phyloP scores from a whole-genome alignment of 2,113 vertebrate species.

The Otocyon megalotis region DNA sequence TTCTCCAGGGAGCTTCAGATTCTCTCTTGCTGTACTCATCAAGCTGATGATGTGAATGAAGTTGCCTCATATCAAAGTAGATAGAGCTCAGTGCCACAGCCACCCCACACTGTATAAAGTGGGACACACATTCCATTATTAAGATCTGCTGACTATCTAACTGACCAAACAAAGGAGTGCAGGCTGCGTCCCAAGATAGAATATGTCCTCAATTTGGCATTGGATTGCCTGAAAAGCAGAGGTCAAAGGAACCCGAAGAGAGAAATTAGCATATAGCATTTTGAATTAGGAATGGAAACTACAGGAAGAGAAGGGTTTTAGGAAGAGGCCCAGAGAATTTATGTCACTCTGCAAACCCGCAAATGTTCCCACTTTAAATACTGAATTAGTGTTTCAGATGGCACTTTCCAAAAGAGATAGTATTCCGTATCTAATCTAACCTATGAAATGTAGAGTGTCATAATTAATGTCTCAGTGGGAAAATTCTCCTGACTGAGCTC shows the following conservation, averaged over 20 bases:
- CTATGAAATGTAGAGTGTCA: not conserved
- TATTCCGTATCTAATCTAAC: not conserved
- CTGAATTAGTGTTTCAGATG: not conserved
- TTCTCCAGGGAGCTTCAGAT: not conserved
- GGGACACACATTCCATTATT: fast-evolving
- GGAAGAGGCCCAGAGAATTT: not conserved
- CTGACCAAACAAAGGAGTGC: not conserved
- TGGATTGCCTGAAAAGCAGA: not conserved
- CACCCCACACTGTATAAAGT: too few relatives aligned
- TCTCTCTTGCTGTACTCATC: not conserved
- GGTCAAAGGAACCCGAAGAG: not conserved
- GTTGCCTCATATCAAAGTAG: not conserved
- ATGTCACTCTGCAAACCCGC: not conserved
- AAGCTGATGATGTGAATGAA: not conserved
- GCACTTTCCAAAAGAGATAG: not conserved
- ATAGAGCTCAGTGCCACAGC: not conserved
- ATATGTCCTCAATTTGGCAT: not conserved
- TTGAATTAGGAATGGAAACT: not conserved
- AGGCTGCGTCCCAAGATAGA: not conserved
- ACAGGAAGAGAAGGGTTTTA: not conserved
- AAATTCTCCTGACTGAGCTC: not conserved
- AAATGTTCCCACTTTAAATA: not conserved
- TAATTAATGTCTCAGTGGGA: not conserved
- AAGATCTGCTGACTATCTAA: not conserved
- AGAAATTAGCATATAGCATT: not conserved